Evolutionary conservation across 2,888 invertebrate species (phyloP).

Genomic region (Andrena fulva): DNA sequence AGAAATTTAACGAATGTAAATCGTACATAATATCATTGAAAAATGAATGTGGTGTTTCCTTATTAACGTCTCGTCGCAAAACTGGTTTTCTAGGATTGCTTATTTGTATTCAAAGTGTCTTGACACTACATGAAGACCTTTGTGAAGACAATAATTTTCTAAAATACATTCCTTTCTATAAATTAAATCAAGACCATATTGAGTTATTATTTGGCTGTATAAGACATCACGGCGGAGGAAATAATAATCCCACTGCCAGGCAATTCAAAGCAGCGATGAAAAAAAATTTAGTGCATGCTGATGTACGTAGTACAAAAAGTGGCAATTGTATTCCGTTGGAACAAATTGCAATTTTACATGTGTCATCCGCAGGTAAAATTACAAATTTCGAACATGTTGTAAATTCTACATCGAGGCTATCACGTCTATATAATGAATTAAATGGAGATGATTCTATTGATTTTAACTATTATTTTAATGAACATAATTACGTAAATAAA

Average conservation of each 20-base stretch:
- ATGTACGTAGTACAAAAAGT: neutral
- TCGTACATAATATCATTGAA: too few species aligned
- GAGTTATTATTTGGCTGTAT: constrained; percentile 1
- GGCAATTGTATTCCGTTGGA: neutral
- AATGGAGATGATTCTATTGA: neutral
- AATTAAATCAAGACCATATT: neutral
- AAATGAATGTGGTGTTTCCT: too few species aligned
- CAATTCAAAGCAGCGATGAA: neutral
- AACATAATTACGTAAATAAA: too few species aligned
- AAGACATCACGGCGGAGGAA: neutral
- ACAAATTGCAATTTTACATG: neutral
- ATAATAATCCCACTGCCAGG: neutral
- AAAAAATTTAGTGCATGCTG: neutral
- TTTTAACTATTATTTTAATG: neutral
- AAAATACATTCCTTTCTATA: neutral
- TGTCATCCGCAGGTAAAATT: neutral
- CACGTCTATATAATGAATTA: neutral
- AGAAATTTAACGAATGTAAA: too few species aligned
- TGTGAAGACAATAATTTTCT: neutral
- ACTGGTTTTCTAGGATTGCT: neutral
- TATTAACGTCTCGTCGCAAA: neutral
- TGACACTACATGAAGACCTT: neutral
- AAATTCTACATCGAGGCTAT: neutral
- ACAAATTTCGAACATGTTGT: neutral
- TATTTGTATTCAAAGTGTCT: neutral